Evolutionary conservation across 2,888 invertebrate species (phyloP).

Genomic region (Eurois occulta): DNA sequence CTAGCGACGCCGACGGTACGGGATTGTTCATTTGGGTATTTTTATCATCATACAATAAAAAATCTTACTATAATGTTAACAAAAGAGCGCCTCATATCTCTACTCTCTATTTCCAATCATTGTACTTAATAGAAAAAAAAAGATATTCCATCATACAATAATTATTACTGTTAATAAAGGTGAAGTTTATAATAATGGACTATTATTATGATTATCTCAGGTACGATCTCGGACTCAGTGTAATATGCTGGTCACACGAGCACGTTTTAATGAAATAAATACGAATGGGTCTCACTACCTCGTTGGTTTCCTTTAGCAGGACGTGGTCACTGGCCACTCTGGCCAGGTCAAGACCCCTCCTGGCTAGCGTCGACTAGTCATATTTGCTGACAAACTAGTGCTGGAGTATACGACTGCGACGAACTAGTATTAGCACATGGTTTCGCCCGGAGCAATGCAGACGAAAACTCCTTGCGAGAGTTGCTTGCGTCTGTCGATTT

Average conservation of each 20-base stretch:
- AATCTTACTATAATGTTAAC: background rate
- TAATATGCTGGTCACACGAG: background rate
- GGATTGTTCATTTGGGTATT: too few relatives aligned
- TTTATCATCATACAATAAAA: background rate
- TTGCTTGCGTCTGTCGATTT: too few relatives aligned
- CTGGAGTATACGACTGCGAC: too few relatives aligned
- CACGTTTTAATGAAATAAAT: conserved; percentile 20
- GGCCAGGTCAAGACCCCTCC: background rate
- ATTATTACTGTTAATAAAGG: background rate
- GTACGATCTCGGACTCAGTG: conserved; percentile 14
- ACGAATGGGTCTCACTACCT: conserved; percentile 8
- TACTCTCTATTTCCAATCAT: too few relatives aligned
- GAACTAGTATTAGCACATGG: too few relatives aligned
- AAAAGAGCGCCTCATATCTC: background rate
- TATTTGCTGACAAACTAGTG: background rate
- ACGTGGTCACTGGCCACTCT: too few relatives aligned
- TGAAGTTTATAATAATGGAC: conserved; percentile 14
- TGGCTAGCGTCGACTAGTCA: background rate
- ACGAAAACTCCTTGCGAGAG: too few relatives aligned
- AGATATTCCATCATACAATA: background rate
- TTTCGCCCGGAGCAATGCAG: too few relatives aligned
- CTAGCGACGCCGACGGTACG: too few relatives aligned
- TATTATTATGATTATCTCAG: background rate
- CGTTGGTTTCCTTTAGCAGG: background rate
- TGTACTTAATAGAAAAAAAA: background rate